These are phyloP conservation scores for Zaprionus bogoriensis DNA, from an alignment of 2,888 invertebrate species.

Conservation along the genomic window DNA sequence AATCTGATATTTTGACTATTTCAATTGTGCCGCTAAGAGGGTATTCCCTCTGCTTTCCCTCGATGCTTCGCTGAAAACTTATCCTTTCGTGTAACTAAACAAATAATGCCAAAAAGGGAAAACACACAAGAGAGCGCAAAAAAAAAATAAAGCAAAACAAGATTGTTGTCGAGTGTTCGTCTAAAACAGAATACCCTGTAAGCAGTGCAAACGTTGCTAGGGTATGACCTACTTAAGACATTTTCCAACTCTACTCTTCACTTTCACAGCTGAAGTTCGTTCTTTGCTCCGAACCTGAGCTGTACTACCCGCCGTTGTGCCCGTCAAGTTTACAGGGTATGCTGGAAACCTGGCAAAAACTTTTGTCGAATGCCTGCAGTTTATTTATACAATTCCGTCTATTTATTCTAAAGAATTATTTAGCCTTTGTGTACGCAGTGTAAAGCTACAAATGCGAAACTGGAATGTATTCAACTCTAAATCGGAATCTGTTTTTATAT, in stretches of 20 bases:
- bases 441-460: conserved; percentile 3
- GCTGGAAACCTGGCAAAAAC: neutral
- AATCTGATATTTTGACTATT: conserved; percentile 4
- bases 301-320: neutral
- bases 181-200: neutral
- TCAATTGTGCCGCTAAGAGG: conserved; percentile 4
- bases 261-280: neutral
- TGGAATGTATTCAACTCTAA: conserved; percentile 11
- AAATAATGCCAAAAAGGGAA: conserved; percentile 6
- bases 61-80: too few relatives aligned
- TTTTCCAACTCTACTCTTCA: neutral
- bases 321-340: conserved; percentile 8
- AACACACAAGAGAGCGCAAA: neutral
- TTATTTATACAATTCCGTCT: conserved; percentile 19
- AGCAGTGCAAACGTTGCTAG: too few relatives aligned
- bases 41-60: conserved; percentile 5
- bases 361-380: conserved; percentile 10
- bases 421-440: conserved; percentile 12
- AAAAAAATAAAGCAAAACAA: neutral
- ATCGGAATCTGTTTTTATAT: conserved; percentile 3
- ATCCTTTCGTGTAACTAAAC: conserved; percentile 7
- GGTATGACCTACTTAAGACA: neutral
- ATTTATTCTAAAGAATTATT: conserved; percentile 21
- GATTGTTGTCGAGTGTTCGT: neutral
- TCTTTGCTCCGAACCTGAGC: neutral